Percentiles rank a stretch among this genome's conserved stretches.
phyloP scores from a whole-genome alignment of 1,140 invertebrate genomes.

The Scaptomyza graminum region DNA sequence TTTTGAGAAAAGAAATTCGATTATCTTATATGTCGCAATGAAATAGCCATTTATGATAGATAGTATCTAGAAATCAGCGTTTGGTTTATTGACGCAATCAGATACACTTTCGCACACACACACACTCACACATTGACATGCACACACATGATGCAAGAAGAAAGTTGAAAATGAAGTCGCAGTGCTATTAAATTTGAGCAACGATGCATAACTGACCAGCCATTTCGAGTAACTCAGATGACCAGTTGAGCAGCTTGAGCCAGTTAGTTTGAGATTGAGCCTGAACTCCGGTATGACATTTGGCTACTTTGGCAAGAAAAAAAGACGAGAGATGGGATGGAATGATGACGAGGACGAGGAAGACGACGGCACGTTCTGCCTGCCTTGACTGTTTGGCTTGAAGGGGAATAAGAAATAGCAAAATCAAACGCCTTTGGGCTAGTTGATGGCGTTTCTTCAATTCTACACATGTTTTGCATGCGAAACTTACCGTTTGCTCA shows the following conservation, averaged over 20 bases:
- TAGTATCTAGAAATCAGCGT: not conserved
- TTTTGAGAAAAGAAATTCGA: not conserved
- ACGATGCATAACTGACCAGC: constrained; percentile 51
- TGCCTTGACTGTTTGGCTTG: too few species aligned
- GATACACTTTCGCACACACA: not conserved
- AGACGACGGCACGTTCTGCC: constrained; percentile 51
- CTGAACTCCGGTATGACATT: not conserved
- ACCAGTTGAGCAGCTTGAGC: constrained; percentile 12
- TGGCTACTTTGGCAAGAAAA: constrained; percentile 15
- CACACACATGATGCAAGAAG: not conserved
- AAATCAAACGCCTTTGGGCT: constrained; percentile 21
- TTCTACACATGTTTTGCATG: constrained; percentile 78
- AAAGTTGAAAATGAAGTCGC: constrained; percentile 44
- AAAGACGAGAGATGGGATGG: too few species aligned
- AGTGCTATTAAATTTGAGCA: constrained; percentile 69
- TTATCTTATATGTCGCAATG: not conserved
- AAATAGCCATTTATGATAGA: not conserved
- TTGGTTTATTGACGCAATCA: not conserved
- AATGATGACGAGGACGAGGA: not conserved
- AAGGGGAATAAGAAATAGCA: constrained; percentile 17
- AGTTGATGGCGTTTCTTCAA: constrained; percentile 62
- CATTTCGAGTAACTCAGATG: constrained; percentile 10
- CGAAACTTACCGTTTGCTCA: constrained; percentile 54
- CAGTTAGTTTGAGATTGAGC: not conserved
- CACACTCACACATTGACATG: not conserved